Conservation (phyloP, 2,797 vertebrate genomes). For the Coreius guichenoti region DNA sequence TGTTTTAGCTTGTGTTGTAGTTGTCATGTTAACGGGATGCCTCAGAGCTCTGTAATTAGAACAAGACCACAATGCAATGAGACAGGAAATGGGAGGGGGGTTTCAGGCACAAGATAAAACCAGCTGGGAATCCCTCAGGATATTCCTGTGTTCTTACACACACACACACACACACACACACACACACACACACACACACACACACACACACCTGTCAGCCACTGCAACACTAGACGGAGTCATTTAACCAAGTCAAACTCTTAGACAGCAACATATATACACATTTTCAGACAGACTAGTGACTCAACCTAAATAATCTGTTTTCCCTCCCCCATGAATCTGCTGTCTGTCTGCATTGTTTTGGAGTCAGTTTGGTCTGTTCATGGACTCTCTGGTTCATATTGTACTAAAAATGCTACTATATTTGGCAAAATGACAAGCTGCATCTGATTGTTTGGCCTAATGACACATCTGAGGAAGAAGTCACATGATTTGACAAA, state of each 20-base stretch:
- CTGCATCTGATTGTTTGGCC: not conserved
- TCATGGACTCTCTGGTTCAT: not conserved
- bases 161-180: slow-evolving; percentile 38
- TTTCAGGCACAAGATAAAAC: slow-evolving; percentile 7
- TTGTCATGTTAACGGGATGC: slow-evolving; percentile 32
- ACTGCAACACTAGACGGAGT: slow-evolving; percentile 15
- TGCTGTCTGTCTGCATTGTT: not conserved
- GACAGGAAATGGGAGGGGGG: slow-evolving; percentile 27
- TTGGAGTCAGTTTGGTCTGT: not conserved
- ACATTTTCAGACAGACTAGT: not conserved
- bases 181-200: slow-evolving; percentile 36
- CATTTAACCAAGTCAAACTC: not conserved
- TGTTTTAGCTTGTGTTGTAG: slow-evolving; percentile 9
- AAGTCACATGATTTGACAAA: not conserved
- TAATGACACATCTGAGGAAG: not conserved
- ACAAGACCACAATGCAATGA: slow-evolving; percentile 44
- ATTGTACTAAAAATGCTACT: not conserved
- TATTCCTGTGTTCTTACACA: slow-evolving; percentile 7
- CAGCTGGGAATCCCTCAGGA: slow-evolving; percentile 16
- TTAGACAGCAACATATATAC: not conserved
- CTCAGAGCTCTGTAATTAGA: slow-evolving; percentile 54
- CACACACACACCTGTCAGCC: slow-evolving; percentile 38
- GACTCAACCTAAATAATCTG: not conserved
- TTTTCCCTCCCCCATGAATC: not conserved
- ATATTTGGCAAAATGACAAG: not conserved